A percentile compares a stretch with the other conserved stretches of the same genome.
phyloP scores from a whole-genome alignment of 2,888 invertebrate species.

The Diadegma fenestrale region DNA sequence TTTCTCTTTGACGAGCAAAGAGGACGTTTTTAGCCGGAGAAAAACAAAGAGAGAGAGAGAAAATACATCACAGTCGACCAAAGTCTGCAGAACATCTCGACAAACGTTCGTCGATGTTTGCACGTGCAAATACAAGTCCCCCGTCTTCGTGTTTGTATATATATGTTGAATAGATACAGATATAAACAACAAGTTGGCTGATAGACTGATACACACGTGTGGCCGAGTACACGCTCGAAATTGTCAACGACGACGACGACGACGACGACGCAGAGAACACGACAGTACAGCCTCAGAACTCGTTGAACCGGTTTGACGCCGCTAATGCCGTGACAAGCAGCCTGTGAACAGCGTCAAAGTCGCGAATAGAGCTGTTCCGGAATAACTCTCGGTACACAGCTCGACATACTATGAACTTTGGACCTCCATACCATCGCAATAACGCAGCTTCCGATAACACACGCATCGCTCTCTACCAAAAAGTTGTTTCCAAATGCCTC shows the following conservation, averaged over 20 bases:
- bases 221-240: slow-evolving; percentile 10
- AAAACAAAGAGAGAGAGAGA: slow-evolving; percentile 3
- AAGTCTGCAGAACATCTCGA: slow-evolving; percentile 54
- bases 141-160: slow-evolving; percentile 30
- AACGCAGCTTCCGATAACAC: slow-evolving; percentile 10
- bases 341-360: slow-evolving; percentile 69
- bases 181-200: not conserved
- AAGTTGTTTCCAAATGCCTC: not conserved
- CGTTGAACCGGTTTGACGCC: slow-evolving; percentile 68
- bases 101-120: slow-evolving; percentile 63
- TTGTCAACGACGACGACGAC: slow-evolving; percentile 37
- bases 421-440: not conserved
- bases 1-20: slow-evolving; percentile 44
- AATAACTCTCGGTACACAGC: slow-evolving; percentile 48
- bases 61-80: slow-evolving; percentile 29
- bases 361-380: slow-evolving; percentile 65
- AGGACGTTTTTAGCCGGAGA: slow-evolving; percentile 14
- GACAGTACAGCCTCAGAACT: slow-evolving; percentile 50
- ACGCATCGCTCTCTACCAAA: not conserved
- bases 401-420: not conserved
- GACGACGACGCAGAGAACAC: slow-evolving; percentile 36
- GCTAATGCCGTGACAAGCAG: slow-evolving; percentile 66
- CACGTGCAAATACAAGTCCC: slow-evolving; percentile 60
- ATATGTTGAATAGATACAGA: not conserved
- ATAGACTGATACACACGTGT: not conserved